phyloP scores from a whole-genome alignment of 2,113 vertebrate genomes.

The Recurvirostra avosetta region DNA sequence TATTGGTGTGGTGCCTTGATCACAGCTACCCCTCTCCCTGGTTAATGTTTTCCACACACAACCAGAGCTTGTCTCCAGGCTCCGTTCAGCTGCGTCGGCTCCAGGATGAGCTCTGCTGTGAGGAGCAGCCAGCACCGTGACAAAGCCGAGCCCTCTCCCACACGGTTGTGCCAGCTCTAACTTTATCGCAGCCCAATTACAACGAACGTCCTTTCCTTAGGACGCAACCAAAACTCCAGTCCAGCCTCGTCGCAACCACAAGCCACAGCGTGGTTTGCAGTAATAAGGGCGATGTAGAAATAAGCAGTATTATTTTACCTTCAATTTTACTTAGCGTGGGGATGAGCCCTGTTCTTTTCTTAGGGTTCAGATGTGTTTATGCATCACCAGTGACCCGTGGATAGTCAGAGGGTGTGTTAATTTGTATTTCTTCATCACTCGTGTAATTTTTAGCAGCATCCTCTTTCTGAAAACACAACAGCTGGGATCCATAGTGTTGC shows the following conservation, averaged over 20 bases:
- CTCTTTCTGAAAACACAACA: constrained; percentile 13
- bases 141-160: background rate
- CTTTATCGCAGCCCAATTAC: background rate
- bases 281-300: background rate
- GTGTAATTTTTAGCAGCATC: constrained; percentile 44
- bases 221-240: background rate
- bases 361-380: background rate
- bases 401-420: background rate
- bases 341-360: background rate
- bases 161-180: background rate
- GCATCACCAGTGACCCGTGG: background rate
- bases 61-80: background rate
- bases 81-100: fast-evolving
- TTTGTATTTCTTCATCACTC: constrained; percentile 1
- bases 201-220: background rate
- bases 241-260: background rate
- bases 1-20: background rate
- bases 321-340: background rate
- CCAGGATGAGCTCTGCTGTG: background rate
- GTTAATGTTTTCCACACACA: background rate
- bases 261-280: background rate
- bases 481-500: background rate
- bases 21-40: background rate
- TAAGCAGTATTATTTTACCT: background rate
- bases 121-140: background rate